phyloP scores from a whole-genome alignment of 30 jellyfish, hydroid and myxozoan genomes.

The Clytia hemisphaerica region DNA sequence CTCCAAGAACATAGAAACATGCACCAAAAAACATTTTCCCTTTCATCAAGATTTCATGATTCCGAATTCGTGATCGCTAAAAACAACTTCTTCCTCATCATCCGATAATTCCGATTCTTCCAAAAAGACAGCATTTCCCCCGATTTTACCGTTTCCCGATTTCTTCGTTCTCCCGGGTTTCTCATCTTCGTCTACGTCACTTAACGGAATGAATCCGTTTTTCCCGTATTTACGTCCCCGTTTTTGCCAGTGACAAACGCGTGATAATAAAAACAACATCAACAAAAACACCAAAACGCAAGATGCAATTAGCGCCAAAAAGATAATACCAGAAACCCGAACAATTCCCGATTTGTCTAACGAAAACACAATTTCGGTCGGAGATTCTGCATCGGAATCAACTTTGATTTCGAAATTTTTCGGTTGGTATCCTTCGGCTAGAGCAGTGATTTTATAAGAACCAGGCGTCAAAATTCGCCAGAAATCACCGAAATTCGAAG shows the following conservation, averaged over 20 bases:
- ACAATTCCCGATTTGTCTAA: slow-evolving; percentile 43
- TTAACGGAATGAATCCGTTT: slow-evolving; percentile 44
- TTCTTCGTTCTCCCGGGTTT: slow-evolving; percentile 55
- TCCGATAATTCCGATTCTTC: slow-evolving; percentile 58
- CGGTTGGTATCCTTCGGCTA: slow-evolving; percentile 64
- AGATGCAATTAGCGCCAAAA: slow-evolving; percentile 63
- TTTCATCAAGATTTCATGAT: too few relatives aligned
- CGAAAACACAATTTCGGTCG: slow-evolving; percentile 54
- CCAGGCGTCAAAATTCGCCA: slow-evolving; percentile 95
- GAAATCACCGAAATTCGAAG: slow-evolving; percentile 83
- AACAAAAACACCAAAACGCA: slow-evolving; percentile 49
- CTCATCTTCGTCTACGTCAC: slow-evolving; percentile 39
- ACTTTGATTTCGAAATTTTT: slow-evolving; percentile 54
- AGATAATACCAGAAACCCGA: slow-evolving; percentile 55
- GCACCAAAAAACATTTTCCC: too few relatives aligned
- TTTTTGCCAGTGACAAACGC: slow-evolving; percentile 41
- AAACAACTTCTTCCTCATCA: slow-evolving; percentile 84
- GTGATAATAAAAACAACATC: slow-evolving; percentile 29
- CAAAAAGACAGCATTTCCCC: too few relatives aligned
- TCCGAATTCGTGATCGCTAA: slow-evolving; percentile 64
- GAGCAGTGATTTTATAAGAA: slow-evolving; percentile 65
- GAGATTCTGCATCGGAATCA: slow-evolving; percentile 33
- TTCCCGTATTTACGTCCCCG: slow-evolving; percentile 33
- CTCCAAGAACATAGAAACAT: too few relatives aligned
- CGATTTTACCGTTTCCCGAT: slow-evolving; percentile 1